Evolutionary conservation across 2,888 invertebrate genomes (phyloP).

Genomic region (Bedellia somnulentella): DNA sequence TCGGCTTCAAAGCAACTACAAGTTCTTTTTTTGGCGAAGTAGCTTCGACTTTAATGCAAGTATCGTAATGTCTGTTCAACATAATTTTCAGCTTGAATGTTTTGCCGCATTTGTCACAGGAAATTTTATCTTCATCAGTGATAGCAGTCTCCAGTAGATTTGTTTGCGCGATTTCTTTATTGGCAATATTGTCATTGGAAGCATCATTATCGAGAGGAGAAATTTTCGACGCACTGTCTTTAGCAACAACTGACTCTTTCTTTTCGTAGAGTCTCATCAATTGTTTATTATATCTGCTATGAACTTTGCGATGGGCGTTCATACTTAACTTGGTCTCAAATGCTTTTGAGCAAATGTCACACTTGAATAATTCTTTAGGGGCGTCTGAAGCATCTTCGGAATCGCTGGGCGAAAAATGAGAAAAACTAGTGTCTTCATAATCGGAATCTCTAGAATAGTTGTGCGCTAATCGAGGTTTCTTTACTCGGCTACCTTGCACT

Average conservation of each 20-base stretch:
- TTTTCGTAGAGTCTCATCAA: too few species aligned
- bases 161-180: too few species aligned
- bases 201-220: not conserved
- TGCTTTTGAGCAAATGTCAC: slow-evolving; percentile 26
- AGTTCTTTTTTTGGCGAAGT: slow-evolving; percentile 28
- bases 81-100: slow-evolving; percentile 50
- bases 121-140: slow-evolving; percentile 29
- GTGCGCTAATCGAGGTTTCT: slow-evolving; percentile 20
- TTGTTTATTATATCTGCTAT: too few species aligned
- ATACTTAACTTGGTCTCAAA: slow-evolving; percentile 23
- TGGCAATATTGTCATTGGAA: not conserved
- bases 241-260: too few species aligned
- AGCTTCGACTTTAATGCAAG: slow-evolving; percentile 18
- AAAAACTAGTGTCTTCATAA: slow-evolving; percentile 31
- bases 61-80: slow-evolving; percentile 39
- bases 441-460: slow-evolving; percentile 30
- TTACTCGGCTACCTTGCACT: slow-evolving; percentile 27
- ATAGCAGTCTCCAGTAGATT: slow-evolving; percentile 3
- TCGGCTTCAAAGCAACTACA: slow-evolving; percentile 33
- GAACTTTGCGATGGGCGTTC: not conserved
- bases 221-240: too few species aligned
- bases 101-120: slow-evolving; percentile 37
- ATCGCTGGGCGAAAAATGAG: slow-evolving; percentile 29
- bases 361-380: slow-evolving; percentile 23
- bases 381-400: slow-evolving; percentile 44